Evolutionary conservation across 2,113 vertebrate species (phyloP), one percentile per base, ranked within the genome.

Genomic region (Ceyx melanurus): DNA sequence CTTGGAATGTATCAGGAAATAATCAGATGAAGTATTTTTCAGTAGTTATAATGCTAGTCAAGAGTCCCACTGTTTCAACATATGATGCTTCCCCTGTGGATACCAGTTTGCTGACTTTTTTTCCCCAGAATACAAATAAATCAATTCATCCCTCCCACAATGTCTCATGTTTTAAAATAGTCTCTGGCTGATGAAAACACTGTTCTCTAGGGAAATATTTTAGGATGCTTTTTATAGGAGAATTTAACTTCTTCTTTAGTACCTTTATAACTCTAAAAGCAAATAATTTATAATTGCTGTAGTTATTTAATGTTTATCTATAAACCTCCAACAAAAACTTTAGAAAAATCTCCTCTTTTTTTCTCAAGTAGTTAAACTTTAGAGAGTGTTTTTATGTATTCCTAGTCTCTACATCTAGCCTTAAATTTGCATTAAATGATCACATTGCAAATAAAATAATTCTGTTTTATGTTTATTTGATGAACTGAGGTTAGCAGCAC

Each of bases 231-330:
- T 84, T 25, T 51, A 86, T 92, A 57, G 21, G 8, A 79, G 54
- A 61, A 82, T 82, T 80, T 76, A 74, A 33, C 26, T 92, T 92
- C 50, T 25, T 64, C 29, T 91, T 97, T 88, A 33, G 22, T 46
- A 50, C 5, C 6, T 61, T 13, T 58, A 53, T 43, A 29, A 43
- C 3, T 45, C 14, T 22, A 14, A 29, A 80, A 61, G 21, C 2
- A 67, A 58, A 37, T 37, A 37, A 37, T 37, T 37, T 67, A 10
- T 9, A 45, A 66, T 79, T 67, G 72, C 15, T 45, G 5, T 35
- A 57, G 4, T 35, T 88, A 68, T 66, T 56, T 82, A 66, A 42
- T 37, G 2, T 37, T 43, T 92, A 79, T 46, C 23, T 67, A 13
- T 61, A 93, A 96, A 82, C 3, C 1, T 70, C 45, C 45, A 82